phyloP scores from a whole-genome alignment of 2,113 vertebrate genomes.

The Prionailurus viverrinus region DNA sequence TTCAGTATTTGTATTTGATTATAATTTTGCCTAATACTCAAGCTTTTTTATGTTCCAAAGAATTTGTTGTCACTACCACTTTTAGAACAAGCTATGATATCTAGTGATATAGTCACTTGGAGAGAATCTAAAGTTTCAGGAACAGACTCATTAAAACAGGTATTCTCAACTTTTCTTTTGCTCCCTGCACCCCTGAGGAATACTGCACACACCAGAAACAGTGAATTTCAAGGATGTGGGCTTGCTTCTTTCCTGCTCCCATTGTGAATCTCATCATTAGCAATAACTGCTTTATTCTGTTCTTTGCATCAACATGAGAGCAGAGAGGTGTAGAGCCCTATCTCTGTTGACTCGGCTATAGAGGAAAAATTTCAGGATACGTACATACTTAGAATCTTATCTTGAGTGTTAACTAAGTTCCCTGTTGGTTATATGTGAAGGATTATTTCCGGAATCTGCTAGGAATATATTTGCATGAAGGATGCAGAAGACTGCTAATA shows the following conservation, averaged over 20 bases:
- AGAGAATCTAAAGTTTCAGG: conserved; percentile 41
- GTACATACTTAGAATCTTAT: neutral
- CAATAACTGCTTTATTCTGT: neutral
- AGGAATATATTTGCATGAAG: conserved; percentile 29
- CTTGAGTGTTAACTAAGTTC: neutral
- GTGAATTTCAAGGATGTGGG: neutral
- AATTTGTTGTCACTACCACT: neutral
- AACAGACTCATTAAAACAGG: conserved; percentile 34
- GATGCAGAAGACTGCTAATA: neutral
- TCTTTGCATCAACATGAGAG: neutral
- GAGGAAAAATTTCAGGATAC: neutral
- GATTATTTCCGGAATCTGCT: neutral
- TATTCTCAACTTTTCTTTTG: neutral
- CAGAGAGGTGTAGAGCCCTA: neutral
- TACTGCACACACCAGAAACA: neutral
- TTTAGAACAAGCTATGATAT: conserved; percentile 1
- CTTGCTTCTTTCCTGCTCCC: neutral
- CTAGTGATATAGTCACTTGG: neutral
- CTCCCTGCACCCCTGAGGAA: neutral
- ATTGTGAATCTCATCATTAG: conserved; percentile 43
- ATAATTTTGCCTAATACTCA: neutral
- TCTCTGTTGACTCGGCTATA: neutral
- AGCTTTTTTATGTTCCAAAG: neutral
- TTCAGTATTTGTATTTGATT: conserved; percentile 43
- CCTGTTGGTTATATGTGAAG: neutral